Base-by-base conservation (phyloP, 2,888 invertebrate genomes). In the Eupsilia transversa region DNA sequence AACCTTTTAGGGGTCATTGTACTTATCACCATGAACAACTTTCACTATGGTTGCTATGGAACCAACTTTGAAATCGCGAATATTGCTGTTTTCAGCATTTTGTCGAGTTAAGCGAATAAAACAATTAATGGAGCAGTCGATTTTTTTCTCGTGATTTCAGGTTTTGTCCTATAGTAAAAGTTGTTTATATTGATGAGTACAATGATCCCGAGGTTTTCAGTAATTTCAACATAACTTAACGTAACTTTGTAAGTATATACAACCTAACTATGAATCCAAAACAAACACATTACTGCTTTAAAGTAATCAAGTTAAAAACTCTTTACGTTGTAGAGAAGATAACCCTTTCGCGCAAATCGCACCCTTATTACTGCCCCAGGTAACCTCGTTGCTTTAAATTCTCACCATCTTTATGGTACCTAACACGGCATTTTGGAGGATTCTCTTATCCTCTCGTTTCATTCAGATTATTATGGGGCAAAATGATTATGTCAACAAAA, bases 361-460 rank as follows among this genome's bases (percentile, higher is more conserved):
- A 54, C 57, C 35, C 35, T 54, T 52, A 66, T 43, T 49, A 76
- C 52, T 33, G 23, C 23, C 27, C 35, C 30, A 57, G 66, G 66
- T 70, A 70, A 52, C 49, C 46, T 23, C 70, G 54, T 74, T 60
- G 57, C 57, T 71, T 78, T 74, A 72, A 74, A 74, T 83, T 80
- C 49, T 30, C 52, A 52, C 52, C 63, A 46, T 57, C 67, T 73
- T 52, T 52, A n/a, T 12, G 52, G n/a, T 4, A n/a, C n/a, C n/a
- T n/a, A 52, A 52, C 52, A 10, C 3, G 12, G 4, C n/a, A n/a
- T 52, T 52, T 52, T 3, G 4, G 49, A 4, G n/a, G n/a, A 46
- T 20, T 20, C 46, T 20, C 46, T 7, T 7, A 20, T 2, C n/a
- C n/a, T n/a, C 7, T 46, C 46, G 46, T 46, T 46, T 20, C 46